A percentile compares a stretch with the other conserved stretches of the same genome.
phyloP scores from a whole-genome alignment of 1,140 invertebrate genomes.

The Leguminivora glycinivorella region DNA sequence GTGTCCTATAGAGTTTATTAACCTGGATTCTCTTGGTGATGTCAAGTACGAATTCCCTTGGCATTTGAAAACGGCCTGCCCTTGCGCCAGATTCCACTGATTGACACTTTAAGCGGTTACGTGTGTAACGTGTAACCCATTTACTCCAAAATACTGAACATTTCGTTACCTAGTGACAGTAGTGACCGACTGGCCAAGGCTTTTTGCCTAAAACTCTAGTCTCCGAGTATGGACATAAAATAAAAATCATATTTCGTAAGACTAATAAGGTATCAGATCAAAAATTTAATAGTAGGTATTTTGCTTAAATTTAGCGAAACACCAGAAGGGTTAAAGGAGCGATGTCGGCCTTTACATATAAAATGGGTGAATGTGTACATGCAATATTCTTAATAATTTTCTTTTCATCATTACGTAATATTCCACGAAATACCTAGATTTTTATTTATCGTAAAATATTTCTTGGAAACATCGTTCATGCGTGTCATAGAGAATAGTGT shows the following conservation, averaged over 20 bases:
- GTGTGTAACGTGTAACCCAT: constrained; percentile 12
- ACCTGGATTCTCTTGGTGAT: not conserved
- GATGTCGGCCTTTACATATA: no score
- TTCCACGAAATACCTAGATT: not conserved
- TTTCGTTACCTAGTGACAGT: no score
- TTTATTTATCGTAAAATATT: constrained; percentile 5
- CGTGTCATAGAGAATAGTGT: constrained; percentile 34
- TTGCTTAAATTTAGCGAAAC: no score
- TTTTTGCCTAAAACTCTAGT: not conserved
- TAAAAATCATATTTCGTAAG: no score
- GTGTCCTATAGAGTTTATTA: not conserved
- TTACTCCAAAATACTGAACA: not conserved
- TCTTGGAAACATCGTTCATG: constrained; percentile 1
- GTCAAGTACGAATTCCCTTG: not conserved
- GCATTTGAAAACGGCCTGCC: constrained; percentile 10
- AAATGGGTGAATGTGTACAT: no score
- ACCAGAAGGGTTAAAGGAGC: no score
- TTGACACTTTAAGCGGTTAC: constrained; percentile 14
- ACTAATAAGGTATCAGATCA: no score
- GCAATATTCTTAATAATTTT: no score
- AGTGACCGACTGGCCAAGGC: no score
- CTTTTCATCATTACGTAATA: no score
- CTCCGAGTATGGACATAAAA: no score
- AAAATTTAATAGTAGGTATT: no score
- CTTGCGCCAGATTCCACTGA: constrained; percentile 4